Evolutionary conservation across 2,888 invertebrate genomes (phyloP).

Genomic region (Nemurella pictetii): DNA sequence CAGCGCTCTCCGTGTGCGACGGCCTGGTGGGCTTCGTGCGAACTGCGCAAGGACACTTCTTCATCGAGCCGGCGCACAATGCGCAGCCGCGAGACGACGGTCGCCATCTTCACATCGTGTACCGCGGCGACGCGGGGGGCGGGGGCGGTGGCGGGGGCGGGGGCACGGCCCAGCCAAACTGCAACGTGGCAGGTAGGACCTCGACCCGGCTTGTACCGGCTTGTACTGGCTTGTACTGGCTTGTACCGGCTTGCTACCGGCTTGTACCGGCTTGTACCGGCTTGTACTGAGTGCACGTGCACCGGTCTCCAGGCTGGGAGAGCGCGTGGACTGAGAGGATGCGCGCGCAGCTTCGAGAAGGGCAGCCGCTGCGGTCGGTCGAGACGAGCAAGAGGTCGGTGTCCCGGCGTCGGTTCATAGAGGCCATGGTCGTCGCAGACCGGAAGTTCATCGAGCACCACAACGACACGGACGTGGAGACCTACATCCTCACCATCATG

Average conservation of each 20-base stretch:
- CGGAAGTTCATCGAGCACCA: constrained; percentile 86
- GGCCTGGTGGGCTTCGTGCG: constrained; percentile 60
- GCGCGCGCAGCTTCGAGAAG: neutral
- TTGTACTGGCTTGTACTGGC: neutral
- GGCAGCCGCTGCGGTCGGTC: neutral
- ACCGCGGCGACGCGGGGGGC: constrained; percentile 49
- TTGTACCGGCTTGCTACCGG: neutral
- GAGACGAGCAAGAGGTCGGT: neutral
- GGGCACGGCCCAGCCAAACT: constrained; percentile 22
- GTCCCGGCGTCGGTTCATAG: constrained; percentile 58
- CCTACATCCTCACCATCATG: constrained; percentile 88
- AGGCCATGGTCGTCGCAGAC: constrained; percentile 86
- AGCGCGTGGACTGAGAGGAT: neutral
- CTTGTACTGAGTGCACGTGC: neutral
- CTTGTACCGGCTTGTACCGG: neutral
- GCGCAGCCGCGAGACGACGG: constrained; percentile 54
- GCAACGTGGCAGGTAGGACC: neutral
- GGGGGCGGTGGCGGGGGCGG: constrained; percentile 29
- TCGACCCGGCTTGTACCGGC: neutral
- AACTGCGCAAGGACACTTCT: constrained; percentile 56
- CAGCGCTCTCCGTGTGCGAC: constrained; percentile 58
- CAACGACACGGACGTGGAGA: constrained; percentile 72
- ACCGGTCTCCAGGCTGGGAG: neutral
- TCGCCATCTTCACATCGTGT: constrained; percentile 61
- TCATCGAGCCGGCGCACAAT: constrained; percentile 62